Percentiles rank a stretch among this genome's conserved stretches.
phyloP scores from a whole-genome alignment of 2,888 invertebrate species.

The Drosophila paranaensis region DNA sequence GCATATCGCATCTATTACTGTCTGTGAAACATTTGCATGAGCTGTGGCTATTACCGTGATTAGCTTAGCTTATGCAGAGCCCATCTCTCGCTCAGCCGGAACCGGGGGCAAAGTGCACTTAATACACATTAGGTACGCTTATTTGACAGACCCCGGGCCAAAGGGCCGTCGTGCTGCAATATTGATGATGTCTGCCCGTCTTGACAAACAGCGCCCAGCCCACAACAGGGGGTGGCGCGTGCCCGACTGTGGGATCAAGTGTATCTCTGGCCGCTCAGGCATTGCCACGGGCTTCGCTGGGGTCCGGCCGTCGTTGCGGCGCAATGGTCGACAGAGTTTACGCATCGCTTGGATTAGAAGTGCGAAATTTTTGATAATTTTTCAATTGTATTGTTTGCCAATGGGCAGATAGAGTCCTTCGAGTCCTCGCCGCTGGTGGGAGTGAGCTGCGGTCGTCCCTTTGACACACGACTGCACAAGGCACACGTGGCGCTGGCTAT shows the following conservation, averaged over 20 bases:
- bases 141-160: constrained; percentile 67
- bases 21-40: constrained; percentile 66
- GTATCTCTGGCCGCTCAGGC: constrained; percentile 69
- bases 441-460: constrained; percentile 68
- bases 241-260: constrained; percentile 62
- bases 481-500: constrained; percentile 71
- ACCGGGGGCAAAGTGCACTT: constrained; percentile 65
- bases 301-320: constrained; percentile 55
- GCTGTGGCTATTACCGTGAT: constrained; percentile 71
- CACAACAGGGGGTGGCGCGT: constrained; percentile 53
- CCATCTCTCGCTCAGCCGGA: constrained; percentile 9
- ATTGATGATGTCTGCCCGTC: constrained; percentile 69
- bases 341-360: constrained; percentile 61
- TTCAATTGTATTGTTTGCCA: constrained; percentile 73
- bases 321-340: constrained; percentile 50
- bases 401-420: constrained; percentile 30
- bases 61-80: constrained; percentile 47
- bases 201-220: constrained; percentile 22
- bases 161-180: constrained; percentile 54
- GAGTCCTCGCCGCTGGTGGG: background rate
- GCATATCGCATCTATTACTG: constrained; percentile 54
- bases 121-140: constrained; percentile 79
- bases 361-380: constrained; percentile 79
- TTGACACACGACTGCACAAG: constrained; percentile 74
- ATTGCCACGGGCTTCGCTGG: constrained; percentile 48